Conservation (phyloP, 2,888 invertebrate species). For the Ceratothoa steindachneri region DNA sequence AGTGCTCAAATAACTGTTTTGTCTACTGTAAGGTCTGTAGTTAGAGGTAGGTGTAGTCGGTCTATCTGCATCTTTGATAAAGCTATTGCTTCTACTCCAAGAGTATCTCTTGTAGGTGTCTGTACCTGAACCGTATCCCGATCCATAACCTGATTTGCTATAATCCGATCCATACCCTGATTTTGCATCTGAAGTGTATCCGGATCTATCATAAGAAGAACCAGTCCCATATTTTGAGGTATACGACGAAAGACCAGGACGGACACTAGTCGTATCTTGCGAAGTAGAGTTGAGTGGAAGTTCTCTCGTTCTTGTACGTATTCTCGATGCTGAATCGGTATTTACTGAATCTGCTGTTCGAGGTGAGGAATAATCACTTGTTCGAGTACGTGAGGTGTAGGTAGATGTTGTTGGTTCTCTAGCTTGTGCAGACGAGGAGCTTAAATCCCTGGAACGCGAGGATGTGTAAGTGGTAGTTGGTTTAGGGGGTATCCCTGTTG, state of each 20-base stretch:
- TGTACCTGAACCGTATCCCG: slow-evolving; percentile 41
- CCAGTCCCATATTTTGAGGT: slow-evolving; percentile 6
- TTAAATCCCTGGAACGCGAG: neutral
- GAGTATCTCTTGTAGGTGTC: slow-evolving; percentile 21
- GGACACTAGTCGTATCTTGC: neutral
- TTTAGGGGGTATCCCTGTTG: neutral
- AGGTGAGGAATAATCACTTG: neutral
- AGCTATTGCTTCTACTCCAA: slow-evolving; percentile 42
- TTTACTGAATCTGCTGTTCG: neutral
- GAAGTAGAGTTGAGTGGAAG: slow-evolving; percentile 5
- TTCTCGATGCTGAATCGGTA: neutral
- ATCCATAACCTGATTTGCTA: slow-evolving; percentile 32
- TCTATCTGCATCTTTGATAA: slow-evolving; percentile 24
- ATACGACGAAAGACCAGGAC: slow-evolving; percentile 14
- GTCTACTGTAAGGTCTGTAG: slow-evolving; percentile 39
- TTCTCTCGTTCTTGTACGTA: neutral
- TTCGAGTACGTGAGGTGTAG: neutral
- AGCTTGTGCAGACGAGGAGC: neutral
- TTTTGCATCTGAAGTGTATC: slow-evolving; percentile 41
- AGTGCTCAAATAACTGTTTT: slow-evolving; percentile 38
- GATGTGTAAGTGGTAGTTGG: neutral
- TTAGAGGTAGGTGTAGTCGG: slow-evolving; percentile 16
- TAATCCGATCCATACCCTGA: slow-evolving; percentile 47
- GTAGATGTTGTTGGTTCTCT: neutral
- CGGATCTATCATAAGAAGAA: slow-evolving; percentile 25